Conservation (phyloP, 23 tunicate genomes). For the Ascidia mentula region DNA sequence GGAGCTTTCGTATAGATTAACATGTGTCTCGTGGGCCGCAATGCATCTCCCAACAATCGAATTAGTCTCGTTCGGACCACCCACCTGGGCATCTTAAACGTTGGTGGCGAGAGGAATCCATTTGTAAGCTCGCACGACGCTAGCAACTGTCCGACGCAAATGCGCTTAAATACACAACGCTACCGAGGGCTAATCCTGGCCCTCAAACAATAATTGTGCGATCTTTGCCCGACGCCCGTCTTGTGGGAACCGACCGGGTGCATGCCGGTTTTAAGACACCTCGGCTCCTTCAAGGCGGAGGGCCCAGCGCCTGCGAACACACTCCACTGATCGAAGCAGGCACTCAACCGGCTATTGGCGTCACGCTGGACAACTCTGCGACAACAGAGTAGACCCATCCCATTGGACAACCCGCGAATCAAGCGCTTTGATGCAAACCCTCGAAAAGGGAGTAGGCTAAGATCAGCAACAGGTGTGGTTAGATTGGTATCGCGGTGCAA, state of each 20-base stretch:
- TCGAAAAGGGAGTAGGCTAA: too few relatives aligned
- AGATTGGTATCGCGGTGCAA: too few relatives aligned
- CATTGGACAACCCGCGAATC: too few relatives aligned
- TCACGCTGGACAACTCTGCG: neutral
- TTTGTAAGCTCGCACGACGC: neutral
- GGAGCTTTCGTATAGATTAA: neutral
- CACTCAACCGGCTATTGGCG: neutral
- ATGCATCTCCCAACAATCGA: neutral
- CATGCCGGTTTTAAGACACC: neutral
- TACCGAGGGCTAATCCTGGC: neutral
- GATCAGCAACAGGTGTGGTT: too few relatives aligned
- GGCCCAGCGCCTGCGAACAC: conserved; percentile 10
- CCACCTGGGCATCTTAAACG: neutral
- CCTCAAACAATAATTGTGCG: neutral
- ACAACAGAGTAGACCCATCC: too few relatives aligned
- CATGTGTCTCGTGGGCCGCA: neutral
- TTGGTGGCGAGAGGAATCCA: neutral
- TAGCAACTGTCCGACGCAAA: neutral
- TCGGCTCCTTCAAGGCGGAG: neutral
- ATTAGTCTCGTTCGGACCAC: neutral
- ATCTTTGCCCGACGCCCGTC: neutral
- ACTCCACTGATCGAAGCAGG: neutral
- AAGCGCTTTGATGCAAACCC: too few relatives aligned
- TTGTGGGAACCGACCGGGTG: neutral
- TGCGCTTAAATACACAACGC: neutral